These are phyloP conservation scores for Discoglossus pictus DNA, from an alignment of 2,797 vertebrate species.

Conservation along the genomic window DNA sequence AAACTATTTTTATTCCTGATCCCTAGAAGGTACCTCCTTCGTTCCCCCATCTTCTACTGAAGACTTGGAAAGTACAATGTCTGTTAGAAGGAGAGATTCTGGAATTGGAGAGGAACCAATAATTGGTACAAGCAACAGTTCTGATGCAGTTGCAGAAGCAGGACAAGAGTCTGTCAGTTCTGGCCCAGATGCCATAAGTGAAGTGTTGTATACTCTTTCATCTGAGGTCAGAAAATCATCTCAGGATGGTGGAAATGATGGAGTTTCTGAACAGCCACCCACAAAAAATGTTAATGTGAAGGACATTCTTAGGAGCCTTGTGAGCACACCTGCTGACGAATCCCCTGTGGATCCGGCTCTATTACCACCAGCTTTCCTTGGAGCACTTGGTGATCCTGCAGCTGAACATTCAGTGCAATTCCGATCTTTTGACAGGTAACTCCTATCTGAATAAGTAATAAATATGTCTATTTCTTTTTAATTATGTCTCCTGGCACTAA, in stretches of 20 bases:
- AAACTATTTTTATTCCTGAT: conserved; percentile 9
- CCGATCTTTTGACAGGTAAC: conserved; percentile 93
- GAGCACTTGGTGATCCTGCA: conserved; percentile 72
- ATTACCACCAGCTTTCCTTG: conserved; percentile 83
- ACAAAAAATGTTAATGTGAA: conserved; percentile 90
- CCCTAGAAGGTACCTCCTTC: conserved; percentile 52
- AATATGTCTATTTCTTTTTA: no score
- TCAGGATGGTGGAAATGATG: conserved; percentile 65
- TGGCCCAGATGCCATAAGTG: conserved; percentile 89
- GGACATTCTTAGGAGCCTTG: conserved; percentile 93
- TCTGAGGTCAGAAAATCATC: conserved; percentile 81
- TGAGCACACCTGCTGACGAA: conserved; percentile 82
- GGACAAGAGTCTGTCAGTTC: conserved; percentile 60
- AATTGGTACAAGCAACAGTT: conserved; percentile 59
- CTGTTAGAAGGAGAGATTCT: conserved; percentile 77
- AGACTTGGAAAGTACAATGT: conserved; percentile 71
- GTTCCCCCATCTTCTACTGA: conserved; percentile 51
- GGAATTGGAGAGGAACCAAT: conserved; percentile 79
- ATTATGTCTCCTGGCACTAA: no score
- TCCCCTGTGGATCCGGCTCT: conserved; percentile 78
- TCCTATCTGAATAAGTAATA: background rate
- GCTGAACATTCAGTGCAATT: conserved; percentile 80
- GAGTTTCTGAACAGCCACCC: conserved; percentile 60
- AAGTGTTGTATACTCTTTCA: conserved; percentile 87
- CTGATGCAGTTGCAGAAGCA: conserved; percentile 43